Evolutionary conservation across 2,797 vertebrate species (phyloP), one percentile per base, ranked within the genome.

Genomic region (Microctenopoma lineatum): DNA sequence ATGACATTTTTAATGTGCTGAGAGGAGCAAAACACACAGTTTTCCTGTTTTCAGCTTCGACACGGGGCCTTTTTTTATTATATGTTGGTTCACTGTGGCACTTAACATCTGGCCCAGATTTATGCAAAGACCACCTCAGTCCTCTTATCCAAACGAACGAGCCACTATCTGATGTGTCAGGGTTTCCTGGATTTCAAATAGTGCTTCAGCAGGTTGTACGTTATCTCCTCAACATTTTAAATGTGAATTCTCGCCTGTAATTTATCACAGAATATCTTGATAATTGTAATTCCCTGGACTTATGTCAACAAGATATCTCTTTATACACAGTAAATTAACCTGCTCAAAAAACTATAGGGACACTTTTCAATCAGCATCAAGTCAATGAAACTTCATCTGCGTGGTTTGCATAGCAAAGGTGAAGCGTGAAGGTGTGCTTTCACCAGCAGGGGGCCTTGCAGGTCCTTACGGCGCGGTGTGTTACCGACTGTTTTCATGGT

Each of bases 81-180:
- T 66, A 78, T 75, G 77, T 53, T 69, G 66, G 51, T 65, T 79
- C 7, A 9, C 54, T 66, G 73, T 77, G 67, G 73, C 76, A 76
- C 79, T 86, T 74, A 76, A 80, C 81, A 80, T 80, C 65, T 75
- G 74, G 62, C 63, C 68, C 50, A 73, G 34, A 83, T 75, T 70
- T 55, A 50, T 65, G 72, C 72, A 83, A 81, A 86, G 79, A 47
- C 68, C 7, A 29, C 27, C 36, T 70, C 41, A 2, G 58, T 52
- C 72, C 47, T 65, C 52, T 72, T 21, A 2, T 56, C 36, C 48
- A 57, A 70, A 47, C 46, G 58, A 29, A 42, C 13, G 57, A 64
- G 51, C 73, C 70, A 54, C 53, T 25, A 70, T 71, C 52, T 46
- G 50, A 67, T 34, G 38, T 18, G n/a, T 36, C 16, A 0, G 9